phyloP scores from a whole-genome alignment of 2,888 invertebrate species.

The Latheticus oryzae region DNA sequence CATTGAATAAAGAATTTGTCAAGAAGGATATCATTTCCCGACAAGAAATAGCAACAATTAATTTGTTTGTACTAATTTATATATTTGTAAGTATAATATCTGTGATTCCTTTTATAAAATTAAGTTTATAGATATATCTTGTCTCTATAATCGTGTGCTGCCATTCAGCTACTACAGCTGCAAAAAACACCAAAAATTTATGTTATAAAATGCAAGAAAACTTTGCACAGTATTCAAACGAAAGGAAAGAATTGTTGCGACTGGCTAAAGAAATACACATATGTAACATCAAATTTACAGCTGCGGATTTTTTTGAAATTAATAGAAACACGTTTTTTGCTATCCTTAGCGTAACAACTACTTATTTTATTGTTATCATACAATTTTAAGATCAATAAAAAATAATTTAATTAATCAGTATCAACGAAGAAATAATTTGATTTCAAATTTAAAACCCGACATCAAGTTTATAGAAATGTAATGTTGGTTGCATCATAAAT shows the following conservation, averaged over 20 bases:
- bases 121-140: slow-evolving; percentile 6
- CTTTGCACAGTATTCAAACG: slow-evolving; percentile 26
- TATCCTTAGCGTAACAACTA: slow-evolving; percentile 16
- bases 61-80: slow-evolving; percentile 9
- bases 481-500: no score
- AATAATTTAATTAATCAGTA: not conserved
- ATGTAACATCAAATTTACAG: slow-evolving; percentile 34
- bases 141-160: slow-evolving; percentile 4
- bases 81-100: slow-evolving; percentile 4
- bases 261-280: slow-evolving; percentile 28
- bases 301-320: slow-evolving; percentile 44
- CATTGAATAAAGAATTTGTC: not conserved
- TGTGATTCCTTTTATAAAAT: not conserved
- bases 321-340: slow-evolving; percentile 20
- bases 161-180: slow-evolving; percentile 7
- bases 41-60: not conserved
- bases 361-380: slow-evolving; percentile 19
- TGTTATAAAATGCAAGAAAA: slow-evolving; percentile 37
- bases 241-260: slow-evolving; percentile 31
- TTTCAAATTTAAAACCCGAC: no score
- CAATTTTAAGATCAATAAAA: slow-evolving; percentile 8
- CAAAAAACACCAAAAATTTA: slow-evolving; percentile 1
- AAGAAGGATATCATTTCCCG: not conserved
- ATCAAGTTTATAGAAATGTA: no score
- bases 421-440: no score